A percentile compares a stretch with the other conserved stretches of the same genome.
Conservation (phyloP, 2,113 vertebrate genomes). For the Puffinus mauretanicus region DNA sequence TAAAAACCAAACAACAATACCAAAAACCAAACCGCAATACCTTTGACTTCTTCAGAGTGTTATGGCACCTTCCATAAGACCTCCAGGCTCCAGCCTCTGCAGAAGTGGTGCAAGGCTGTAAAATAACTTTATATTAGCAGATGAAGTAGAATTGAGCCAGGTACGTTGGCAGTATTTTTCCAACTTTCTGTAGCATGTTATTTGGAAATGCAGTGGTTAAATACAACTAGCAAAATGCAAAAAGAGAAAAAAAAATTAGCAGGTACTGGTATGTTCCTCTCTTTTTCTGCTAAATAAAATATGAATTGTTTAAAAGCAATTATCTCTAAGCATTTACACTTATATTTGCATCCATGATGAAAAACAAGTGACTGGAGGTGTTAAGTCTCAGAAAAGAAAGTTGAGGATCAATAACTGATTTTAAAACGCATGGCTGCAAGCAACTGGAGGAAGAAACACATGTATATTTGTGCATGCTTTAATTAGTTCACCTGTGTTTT, state of each 20-base stretch:
- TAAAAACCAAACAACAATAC: neutral
- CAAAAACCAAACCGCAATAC: neutral
- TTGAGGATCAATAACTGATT: slow-evolving; percentile 8
- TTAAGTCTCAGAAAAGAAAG: slow-evolving; percentile 16
- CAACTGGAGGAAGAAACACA: neutral
- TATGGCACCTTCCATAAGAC: rapidly evolving
- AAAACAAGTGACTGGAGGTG: neutral
- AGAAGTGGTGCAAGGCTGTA: neutral
- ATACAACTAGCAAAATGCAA: neutral
- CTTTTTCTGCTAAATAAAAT: neutral
- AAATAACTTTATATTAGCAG: neutral
- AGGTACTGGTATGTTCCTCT: neutral
- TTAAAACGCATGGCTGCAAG: slow-evolving; percentile 7
- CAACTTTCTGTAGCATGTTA: neutral
- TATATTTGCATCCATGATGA: neutral
- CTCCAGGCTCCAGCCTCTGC: neutral
- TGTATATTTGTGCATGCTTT: neutral
- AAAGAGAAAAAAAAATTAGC: neutral
- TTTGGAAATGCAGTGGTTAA: neutral
- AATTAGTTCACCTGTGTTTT: slow-evolving; percentile 42
- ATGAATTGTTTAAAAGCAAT: neutral
- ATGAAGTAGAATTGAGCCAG: neutral
- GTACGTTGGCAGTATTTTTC: neutral
- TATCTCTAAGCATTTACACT: neutral
- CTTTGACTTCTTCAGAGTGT: neutral